Base-by-base conservation (phyloP, 2,113 vertebrate species). In the Mastomys coucha region DNA sequence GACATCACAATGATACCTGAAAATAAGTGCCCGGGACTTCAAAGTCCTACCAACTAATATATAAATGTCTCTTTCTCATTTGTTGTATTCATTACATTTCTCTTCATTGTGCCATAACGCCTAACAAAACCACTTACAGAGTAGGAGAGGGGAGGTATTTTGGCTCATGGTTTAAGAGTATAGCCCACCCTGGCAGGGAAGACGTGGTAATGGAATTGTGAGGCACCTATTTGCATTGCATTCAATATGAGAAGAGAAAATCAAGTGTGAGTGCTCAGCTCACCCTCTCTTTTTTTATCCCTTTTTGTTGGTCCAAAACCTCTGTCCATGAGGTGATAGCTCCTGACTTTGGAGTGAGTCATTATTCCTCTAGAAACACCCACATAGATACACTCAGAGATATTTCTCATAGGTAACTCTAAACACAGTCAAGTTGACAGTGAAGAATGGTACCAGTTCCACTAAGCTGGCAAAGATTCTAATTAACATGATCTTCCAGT, bases 1-100 rank as follows among this genome's bases (percentile, higher is more conserved):
- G 56, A 26, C 93, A 76, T 97, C 65, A 77, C 58, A 89, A 36
- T 63, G 39, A 92, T 69, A 33, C 73, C 78, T 73, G 33, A 73
- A 85, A 95, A 95, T 84, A 88, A 89, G 70, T 78, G 70, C 26
- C 60, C 36, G 17, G 92, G 53, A 70, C 42, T 92, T 95, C 76
- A 93, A 84, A 97, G 67, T 19, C 4, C 53, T 16, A 42, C 8
- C 12, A 12, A 76, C 78, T 92, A 89, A 91, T 12, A 89, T 16
- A 89, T 11, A 94, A 91, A 91, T 33, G 9, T 87, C 89, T 93
- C 73, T 33, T 93, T 72, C 80, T 70, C 11, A 39, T 11, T 95
- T 24, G 3, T 80, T 51, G 26, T 12, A 87, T 36, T n/a, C n/a
- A 14, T 53, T 51, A 12, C 63, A 24, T 36, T 36, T 53, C 42